Evolutionary conservation across 2,888 invertebrate genomes (phyloP).

Genomic region (Pseudococcus jackbeardsleyi): DNA sequence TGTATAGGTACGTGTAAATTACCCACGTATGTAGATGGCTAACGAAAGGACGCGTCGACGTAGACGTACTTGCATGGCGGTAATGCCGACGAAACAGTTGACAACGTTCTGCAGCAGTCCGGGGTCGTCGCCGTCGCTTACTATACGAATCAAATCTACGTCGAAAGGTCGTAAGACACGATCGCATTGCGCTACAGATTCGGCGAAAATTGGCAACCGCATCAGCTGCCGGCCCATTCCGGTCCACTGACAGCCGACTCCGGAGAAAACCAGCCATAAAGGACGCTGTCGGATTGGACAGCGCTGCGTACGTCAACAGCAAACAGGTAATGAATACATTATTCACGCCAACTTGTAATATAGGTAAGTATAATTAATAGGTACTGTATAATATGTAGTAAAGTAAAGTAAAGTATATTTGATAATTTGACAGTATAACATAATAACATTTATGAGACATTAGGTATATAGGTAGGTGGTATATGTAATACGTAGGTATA

Average conservation of each 20-base stretch:
- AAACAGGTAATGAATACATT: not conserved
- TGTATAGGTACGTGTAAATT: too few species aligned
- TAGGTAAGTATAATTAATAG: too few species aligned
- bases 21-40: too few species aligned
- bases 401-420: too few species aligned
- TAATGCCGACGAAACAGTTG: conserved; percentile 81
- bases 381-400: too few species aligned
- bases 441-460: too few species aligned
- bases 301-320: not conserved
- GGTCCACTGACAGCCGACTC: conserved; percentile 83
- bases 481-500: not conserved
- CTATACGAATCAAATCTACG: conserved; percentile 76
- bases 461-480: too few species aligned
- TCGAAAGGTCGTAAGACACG: conserved; percentile 75
- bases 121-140: conserved; percentile 73
- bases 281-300: conserved; percentile 8
- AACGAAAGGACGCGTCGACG: too few species aligned
- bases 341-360: too few species aligned
- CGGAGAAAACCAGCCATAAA: conserved; percentile 73
- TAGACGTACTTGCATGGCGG: conserved; percentile 74
- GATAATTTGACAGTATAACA: too few species aligned
- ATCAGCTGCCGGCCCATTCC: conserved; percentile 79
- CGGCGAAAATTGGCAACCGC: conserved; percentile 77
- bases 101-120: conserved; percentile 77
- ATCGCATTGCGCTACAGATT: conserved; percentile 76